phyloP scores from a whole-genome alignment of 2,797 vertebrate species.

The Sebastolobus altivelis region DNA sequence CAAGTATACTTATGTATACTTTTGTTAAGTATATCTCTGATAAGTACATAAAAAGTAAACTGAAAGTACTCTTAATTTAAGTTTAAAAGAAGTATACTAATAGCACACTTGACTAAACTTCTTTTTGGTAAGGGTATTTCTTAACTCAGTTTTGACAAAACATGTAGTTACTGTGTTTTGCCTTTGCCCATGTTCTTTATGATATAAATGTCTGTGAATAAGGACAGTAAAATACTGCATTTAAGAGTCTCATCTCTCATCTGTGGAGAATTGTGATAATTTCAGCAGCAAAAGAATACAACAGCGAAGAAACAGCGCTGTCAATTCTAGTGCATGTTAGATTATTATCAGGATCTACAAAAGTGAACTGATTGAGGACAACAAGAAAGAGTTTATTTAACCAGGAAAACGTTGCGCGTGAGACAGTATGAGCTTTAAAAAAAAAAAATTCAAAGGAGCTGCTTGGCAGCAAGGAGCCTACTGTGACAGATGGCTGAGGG shows the following conservation, averaged over 20 bases:
- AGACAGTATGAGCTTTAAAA: constrained; percentile 63
- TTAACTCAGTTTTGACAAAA: background rate
- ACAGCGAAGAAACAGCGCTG: background rate
- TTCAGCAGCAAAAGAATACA: background rate
- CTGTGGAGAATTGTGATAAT: background rate
- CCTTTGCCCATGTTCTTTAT: background rate
- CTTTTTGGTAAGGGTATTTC: background rate
- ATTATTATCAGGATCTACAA: constrained; percentile 12
- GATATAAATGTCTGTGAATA: background rate
- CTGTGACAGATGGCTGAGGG: constrained; percentile 83
- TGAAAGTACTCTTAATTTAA: too few species aligned
- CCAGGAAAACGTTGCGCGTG: constrained; percentile 44
- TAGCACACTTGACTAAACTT: too few species aligned
- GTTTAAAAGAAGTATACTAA: too few species aligned
- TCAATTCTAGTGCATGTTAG: background rate
- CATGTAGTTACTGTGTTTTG: background rate
- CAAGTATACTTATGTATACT: too few species aligned
- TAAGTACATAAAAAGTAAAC: too few species aligned
- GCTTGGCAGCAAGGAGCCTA: constrained; percentile 72
- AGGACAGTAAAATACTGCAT: background rate
- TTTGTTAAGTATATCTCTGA: too few species aligned
- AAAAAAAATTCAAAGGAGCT: constrained; percentile 71
- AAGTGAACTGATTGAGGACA: constrained; percentile 44
- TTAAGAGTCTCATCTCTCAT: background rate
- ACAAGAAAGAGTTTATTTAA: constrained; percentile 56